Evolutionary conservation across 2,113 vertebrate species (phyloP), one percentile per base, ranked within the genome.

Genomic region (Enhydra lutris): DNA sequence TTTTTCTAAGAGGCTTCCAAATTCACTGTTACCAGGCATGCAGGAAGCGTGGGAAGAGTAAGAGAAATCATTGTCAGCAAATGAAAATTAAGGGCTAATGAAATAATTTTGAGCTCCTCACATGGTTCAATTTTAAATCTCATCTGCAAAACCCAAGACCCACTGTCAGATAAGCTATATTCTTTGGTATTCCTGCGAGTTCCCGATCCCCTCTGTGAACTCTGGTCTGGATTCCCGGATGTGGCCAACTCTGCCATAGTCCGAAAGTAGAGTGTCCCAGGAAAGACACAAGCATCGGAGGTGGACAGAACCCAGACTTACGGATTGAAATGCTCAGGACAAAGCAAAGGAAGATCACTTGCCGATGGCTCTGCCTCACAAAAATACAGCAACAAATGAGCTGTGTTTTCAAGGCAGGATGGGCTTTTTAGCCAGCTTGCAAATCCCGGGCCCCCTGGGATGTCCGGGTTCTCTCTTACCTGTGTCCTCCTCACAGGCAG

Each of bases 261-360:
- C 74, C 90, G 45, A 94, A 98, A 74, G 67, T 12, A 88, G 91
- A 95, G 52, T 86, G 57, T 94, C 87, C 92, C 15, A 0, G 52
- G 52, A 95, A 96, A 96, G 71, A 63, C 76, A 92, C 39, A 92
- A 67, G 24, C 55, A 55, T 26, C n/a, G 87, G 0, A 89, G 93
- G 83, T 92, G 89, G 97, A 74, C 81, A 1, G 93, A 91, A 96
- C 63, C 90, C 88, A 97, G 94, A 97, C 29, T 97, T 97, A 86
- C 39, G 14, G 89, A 89, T 17, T 0, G 0, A 96, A 95, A 89
- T 85, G 76, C 87, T 95, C 96, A 91, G 86, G 91, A 95, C 74
- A 97, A 98, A 98, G 61, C 76, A 94, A 5, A 84, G 63, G 92
- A 95, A 97, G 91, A 87, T 92, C 93, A 79, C 39, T 95, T 45